These are phyloP conservation scores for Hyaena hyaena DNA, from an alignment of 2,113 vertebrate species.

Conservation along the genomic window DNA sequence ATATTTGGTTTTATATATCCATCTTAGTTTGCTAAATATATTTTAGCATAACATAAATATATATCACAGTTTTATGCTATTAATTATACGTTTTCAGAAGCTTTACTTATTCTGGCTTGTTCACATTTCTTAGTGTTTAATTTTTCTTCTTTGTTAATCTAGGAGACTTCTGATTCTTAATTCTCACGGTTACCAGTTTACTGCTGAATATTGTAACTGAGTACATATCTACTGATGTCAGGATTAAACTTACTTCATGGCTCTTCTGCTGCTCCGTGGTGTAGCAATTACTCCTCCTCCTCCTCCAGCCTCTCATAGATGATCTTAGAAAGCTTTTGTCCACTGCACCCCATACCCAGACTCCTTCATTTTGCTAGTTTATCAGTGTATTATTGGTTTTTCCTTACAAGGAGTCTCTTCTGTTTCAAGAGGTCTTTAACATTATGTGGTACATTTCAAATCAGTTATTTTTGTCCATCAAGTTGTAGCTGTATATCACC, in stretches of 20 bases:
- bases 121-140: neutral
- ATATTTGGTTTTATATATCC: neutral
- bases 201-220: neutral
- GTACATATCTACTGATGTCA: neutral
- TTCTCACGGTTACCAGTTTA: neutral
- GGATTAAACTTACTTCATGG: neutral
- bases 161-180: neutral
- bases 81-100: neutral
- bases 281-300: neutral
- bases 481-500: neutral
- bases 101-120: neutral
- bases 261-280: neutral
- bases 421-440: neutral
- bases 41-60: neutral
- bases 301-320: neutral
- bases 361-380: neutral
- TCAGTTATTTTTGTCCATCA: neutral
- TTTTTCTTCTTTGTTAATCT: neutral
- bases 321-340: neutral
- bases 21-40: neutral
- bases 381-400: neutral
- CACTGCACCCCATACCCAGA: neutral
- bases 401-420: neutral
- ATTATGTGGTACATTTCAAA: neutral
- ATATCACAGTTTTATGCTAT: neutral